Evolutionary conservation across 2,113 vertebrate genomes (phyloP).

Genomic region (Halcyon senegalensis): DNA sequence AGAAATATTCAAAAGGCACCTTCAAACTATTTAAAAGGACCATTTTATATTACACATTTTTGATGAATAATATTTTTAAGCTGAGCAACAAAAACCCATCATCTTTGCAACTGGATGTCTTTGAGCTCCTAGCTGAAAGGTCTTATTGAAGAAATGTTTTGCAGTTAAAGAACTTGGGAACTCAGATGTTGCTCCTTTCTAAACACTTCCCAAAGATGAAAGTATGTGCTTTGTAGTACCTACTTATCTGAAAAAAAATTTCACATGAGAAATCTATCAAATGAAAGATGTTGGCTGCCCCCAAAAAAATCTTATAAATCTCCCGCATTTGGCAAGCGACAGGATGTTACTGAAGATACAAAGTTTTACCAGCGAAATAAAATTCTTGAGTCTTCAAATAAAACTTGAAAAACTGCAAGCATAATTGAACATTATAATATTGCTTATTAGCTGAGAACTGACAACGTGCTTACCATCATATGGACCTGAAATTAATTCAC

Average conservation of each 20-base stretch:
- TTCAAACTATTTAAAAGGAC: neutral
- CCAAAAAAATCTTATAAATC: neutral
- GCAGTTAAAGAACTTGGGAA: neutral
- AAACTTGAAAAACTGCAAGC: neutral
- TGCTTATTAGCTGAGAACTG: neutral
- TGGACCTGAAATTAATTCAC: neutral
- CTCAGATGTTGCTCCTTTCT: neutral
- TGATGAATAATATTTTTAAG: conserved; percentile 15
- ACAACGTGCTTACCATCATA: neutral
- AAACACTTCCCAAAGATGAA: neutral
- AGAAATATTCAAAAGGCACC: conserved; percentile 22
- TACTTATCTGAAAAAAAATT: neutral
- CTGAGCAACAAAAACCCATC: neutral
- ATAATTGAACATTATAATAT: neutral
- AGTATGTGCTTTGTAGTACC: neutral
- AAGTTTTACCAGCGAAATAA: neutral
- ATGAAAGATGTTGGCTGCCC: neutral
- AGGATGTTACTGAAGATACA: neutral
- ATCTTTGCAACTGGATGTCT: neutral
- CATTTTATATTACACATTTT: conserved; percentile 8
- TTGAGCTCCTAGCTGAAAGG: neutral
- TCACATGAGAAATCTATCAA: neutral
- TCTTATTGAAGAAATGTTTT: conserved; percentile 9
- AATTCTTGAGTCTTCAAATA: neutral
- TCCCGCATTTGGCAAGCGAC: neutral